phyloP scores from a whole-genome alignment of 1,140 invertebrate species.

The Oreohelix idahoensis region DNA sequence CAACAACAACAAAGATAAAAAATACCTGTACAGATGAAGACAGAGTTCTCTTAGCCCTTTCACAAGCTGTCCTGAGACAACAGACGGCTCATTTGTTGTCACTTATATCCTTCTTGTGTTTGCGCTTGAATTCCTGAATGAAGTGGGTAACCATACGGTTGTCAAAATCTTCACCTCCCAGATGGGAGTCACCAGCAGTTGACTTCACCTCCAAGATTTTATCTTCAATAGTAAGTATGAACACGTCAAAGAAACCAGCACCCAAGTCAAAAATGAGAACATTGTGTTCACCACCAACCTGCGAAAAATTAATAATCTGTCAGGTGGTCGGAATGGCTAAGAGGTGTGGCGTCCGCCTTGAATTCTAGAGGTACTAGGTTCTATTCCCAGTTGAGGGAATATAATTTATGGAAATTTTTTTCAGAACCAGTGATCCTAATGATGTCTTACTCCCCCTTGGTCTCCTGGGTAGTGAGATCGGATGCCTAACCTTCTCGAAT shows the following conservation, averaged over 20 bases:
- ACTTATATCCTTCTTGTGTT: constrained; percentile 94
- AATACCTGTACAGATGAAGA: constrained; percentile 92
- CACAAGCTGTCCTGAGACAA: constrained; percentile 92
- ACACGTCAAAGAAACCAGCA: constrained; percentile 97
- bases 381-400: too few species aligned
- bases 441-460: too few species aligned
- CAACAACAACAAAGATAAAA: too few species aligned
- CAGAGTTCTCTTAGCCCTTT: constrained; percentile 95
- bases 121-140: constrained; percentile 96
- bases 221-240: constrained; percentile 94
- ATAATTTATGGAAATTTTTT: too few species aligned
- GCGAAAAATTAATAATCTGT: too few species aligned
- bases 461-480: too few species aligned
- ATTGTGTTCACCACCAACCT: constrained; percentile 73
- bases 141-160: constrained; percentile 98
- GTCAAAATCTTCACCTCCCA: constrained; percentile 99
- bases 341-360: too few species aligned
- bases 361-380: too few species aligned
- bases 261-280: constrained; percentile 90
- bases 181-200: constrained; percentile 97
- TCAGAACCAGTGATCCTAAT: too few species aligned
- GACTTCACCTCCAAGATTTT: constrained; percentile 96
- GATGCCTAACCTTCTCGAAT: too few species aligned
- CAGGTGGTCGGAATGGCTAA: too few species aligned
- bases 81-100: constrained; percentile 93